A percentile compares a stretch with the other conserved stretches of the same genome.
phyloP scores from a whole-genome alignment of 2,888 invertebrate species.

The Lathronympha strigana region DNA sequence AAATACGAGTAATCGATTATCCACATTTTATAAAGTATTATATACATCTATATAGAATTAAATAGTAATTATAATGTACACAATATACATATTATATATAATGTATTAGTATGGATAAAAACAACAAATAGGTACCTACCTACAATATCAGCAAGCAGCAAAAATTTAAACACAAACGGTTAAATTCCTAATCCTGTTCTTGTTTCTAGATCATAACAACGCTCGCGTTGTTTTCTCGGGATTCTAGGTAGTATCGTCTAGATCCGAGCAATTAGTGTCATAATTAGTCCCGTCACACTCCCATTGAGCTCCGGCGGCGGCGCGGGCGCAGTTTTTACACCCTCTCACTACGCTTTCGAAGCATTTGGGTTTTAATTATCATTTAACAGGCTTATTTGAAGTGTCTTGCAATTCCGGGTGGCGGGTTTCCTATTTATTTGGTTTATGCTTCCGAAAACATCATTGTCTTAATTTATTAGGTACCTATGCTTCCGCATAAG shows the following conservation, averaged over 20 bases:
- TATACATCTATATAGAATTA: too few relatives aligned
- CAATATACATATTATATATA: too few relatives aligned
- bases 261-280: constrained; percentile 44
- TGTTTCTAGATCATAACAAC: not conserved
- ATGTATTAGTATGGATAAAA: too few relatives aligned
- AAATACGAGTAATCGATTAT: not conserved
- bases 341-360: constrained; percentile 38
- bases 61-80: too few relatives aligned
- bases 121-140: not conserved
- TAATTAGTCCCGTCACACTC: constrained; percentile 59
- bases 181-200: not conserved
- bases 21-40: not conserved
- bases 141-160: too few relatives aligned
- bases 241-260: not conserved
- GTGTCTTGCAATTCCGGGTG: constrained; percentile 9
- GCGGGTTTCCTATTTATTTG: not conserved
- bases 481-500: too few relatives aligned
- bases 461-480: not conserved
- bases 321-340: constrained; percentile 27
- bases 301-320: constrained; percentile 53
- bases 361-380: constrained; percentile 38
- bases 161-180: too few relatives aligned
- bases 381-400: constrained; percentile 16
- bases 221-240: not conserved
- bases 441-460: not conserved